Evolutionary conservation across 1,140 invertebrate species (phyloP), one percentile per base, ranked within the genome.

Genomic region (Drosophila biarmipes): DNA sequence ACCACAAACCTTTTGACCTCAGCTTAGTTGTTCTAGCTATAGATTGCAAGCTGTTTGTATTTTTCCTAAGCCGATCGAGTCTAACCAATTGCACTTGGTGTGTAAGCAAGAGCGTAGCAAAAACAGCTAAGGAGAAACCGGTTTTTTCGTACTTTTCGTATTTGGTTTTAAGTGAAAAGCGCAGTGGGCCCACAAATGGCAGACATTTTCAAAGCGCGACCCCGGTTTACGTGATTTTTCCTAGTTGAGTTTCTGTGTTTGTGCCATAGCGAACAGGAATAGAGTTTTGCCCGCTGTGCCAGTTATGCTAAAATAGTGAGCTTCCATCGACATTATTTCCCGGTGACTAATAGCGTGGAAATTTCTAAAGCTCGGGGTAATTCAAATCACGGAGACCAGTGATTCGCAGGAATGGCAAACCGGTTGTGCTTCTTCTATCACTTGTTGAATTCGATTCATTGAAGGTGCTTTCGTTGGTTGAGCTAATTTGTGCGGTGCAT

Each of bases 91-190:
- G 27, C 66, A 67, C 12, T 40, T n/a, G 11, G 17, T 37, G 21
- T n/a, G 31, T 31, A 24, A 15, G 21, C 35, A 12, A 62, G 61
- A 66, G 31, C 15, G 8, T 67, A 52, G 35, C 45, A 53, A 67
- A 37, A 46, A 21, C 1, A n/a, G 48, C 34, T 43, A 38, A 34
- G 54, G 17, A 6, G 0, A 69, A 71, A 71, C 67, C 35, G 67
- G 63, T 71, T 69, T 34, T 69, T 68, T 34, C 19, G 24, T 3
- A 4, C 3, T 34, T 11, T 10, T 27, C 15, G 10, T 45, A 37
- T 21, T 69, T 19, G 10, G 29, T 53, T 43, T 24, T 35, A 68
- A 55, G 63, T 38, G 19, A 71, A 71, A 69, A 40, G 27, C 15
- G 17, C n/a, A 56, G 15, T 31, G 2, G 14, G 14, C 37, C 15